These are phyloP conservation scores for Phorcus lineatus DNA, from an alignment of 2,888 invertebrate species.

Conservation along the genomic window DNA sequence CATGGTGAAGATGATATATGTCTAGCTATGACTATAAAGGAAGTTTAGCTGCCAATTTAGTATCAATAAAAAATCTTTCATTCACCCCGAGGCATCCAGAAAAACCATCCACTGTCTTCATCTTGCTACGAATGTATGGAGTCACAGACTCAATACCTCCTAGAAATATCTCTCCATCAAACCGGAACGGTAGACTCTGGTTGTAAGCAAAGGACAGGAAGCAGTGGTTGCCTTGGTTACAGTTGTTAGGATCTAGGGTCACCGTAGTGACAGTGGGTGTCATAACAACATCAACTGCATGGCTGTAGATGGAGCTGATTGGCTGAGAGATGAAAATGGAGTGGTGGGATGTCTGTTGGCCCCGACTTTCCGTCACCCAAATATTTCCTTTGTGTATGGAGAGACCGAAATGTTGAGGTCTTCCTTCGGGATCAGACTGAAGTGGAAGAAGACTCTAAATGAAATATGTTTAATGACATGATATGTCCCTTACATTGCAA, in stretches of 20 bases:
- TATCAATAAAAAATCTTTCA: neutral
- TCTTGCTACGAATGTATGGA: slow-evolving; percentile 62
- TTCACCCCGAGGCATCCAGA: slow-evolving; percentile 69
- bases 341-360: slow-evolving; percentile 39
- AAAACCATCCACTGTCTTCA: slow-evolving; percentile 50
- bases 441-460: slow-evolving; percentile 8
- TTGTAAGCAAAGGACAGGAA: slow-evolving; percentile 37
- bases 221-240: slow-evolving; percentile 43
- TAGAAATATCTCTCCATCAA: slow-evolving; percentile 47
- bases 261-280: slow-evolving; percentile 39
- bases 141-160: slow-evolving; percentile 58
- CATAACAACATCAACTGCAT: slow-evolving; percentile 45
- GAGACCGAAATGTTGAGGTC: slow-evolving; percentile 51
- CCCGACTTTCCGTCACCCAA: slow-evolving; percentile 46
- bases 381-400: slow-evolving; percentile 44
- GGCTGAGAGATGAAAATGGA: slow-evolving; percentile 36
- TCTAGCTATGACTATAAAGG: too few species aligned
- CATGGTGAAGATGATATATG: too few species aligned
- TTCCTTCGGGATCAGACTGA: slow-evolving; percentile 37
- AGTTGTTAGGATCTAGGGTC: slow-evolving; percentile 50
- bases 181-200: slow-evolving; percentile 36
- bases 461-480: neutral
- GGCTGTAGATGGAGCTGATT: slow-evolving; percentile 38
- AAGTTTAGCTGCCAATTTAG: neutral
- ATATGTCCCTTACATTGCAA: neutral